These are phyloP conservation scores for Brachyptera risi DNA, from an alignment of 2,888 invertebrate genomes.

Conservation along the genomic window DNA sequence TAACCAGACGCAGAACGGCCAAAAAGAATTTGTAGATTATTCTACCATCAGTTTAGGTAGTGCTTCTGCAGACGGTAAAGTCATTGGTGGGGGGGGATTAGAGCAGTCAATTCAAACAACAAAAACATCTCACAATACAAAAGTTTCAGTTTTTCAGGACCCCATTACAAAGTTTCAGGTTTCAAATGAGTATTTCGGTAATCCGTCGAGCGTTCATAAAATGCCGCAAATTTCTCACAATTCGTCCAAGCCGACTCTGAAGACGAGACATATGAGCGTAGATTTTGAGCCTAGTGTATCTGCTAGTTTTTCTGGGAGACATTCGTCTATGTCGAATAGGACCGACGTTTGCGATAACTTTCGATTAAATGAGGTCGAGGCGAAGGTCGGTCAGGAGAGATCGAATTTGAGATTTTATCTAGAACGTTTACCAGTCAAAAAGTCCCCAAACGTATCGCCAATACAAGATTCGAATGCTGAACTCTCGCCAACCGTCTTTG, in stretches of 20 bases:
- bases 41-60: no score
- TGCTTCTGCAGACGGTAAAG: no score
- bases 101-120: no score
- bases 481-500: background rate
- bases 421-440: background rate
- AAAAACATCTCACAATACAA: no score
- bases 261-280: background rate
- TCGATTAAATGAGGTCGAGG: no score
- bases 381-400: background rate
- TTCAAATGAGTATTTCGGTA: no score
- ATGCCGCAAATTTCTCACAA: background rate
- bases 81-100: no score
- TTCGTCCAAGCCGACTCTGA: background rate
- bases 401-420: background rate
- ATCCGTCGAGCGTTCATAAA: background rate
- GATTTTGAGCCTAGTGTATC: background rate
- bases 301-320: background rate
- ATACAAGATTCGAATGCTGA: background rate
- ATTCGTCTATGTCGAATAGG: background rate
- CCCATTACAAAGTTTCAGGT: no score
- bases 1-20: background rate
- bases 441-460: background rate
- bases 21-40: no score
- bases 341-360: no score
- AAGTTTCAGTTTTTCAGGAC: no score